Conservation (phyloP, 1,140 invertebrate species). For the Mizuhopecten yessoensis region DNA sequence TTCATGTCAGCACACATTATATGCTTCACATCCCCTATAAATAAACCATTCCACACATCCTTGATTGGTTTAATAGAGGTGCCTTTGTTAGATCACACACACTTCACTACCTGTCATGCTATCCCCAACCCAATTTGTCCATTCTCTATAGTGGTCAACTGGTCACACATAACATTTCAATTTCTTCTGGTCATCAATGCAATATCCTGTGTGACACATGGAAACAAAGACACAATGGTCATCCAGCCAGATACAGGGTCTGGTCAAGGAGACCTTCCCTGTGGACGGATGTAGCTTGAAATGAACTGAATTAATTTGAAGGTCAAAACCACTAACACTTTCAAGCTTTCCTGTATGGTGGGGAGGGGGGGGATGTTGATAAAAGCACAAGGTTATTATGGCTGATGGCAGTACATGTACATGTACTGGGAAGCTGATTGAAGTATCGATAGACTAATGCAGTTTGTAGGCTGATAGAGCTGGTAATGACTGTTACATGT, state of each 20-base stretch:
- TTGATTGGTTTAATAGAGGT: background rate
- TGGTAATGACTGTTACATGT: too few relatives aligned
- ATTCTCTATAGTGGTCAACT: background rate
- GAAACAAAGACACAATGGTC: background rate
- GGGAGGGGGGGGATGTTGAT: too few relatives aligned
- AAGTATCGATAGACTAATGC: too few relatives aligned
- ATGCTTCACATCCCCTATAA: background rate
- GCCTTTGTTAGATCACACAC: background rate
- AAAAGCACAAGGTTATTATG: too few relatives aligned
- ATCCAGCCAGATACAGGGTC: background rate
- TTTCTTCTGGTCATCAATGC: background rate
- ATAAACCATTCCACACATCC: background rate
- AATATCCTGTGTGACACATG: background rate
- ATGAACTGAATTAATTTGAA: background rate
- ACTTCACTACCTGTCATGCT: background rate
- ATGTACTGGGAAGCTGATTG: too few relatives aligned
- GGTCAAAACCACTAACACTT: background rate
- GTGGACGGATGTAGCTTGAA: background rate
- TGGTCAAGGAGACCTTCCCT: background rate
- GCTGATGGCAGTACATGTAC: too few relatives aligned
- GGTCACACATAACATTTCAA: background rate
- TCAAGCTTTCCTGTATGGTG: background rate
- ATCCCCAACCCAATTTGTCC: constrained; percentile 20
- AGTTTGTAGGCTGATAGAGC: too few relatives aligned
- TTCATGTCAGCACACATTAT: constrained; percentile 3